A percentile compares a stretch with the other conserved stretches of the same genome.
These are phyloP conservation scores for Euspilapteryx auroguttella DNA, from an alignment of 2,888 invertebrate species.

Conservation along the genomic window DNA sequence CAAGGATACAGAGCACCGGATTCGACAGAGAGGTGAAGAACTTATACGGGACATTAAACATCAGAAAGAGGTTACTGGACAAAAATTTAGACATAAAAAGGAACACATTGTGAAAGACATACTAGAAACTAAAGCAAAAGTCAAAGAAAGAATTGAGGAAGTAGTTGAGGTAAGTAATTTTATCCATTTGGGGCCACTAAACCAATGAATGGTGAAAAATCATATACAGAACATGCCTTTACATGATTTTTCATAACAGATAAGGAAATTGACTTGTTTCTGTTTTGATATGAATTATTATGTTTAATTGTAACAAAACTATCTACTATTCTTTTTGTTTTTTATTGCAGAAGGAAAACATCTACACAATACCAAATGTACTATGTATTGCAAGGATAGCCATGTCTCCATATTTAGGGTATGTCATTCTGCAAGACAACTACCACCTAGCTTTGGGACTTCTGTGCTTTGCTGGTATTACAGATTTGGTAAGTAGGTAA, in stretches of 20 bases:
- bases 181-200: no score
- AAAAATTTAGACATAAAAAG: slow-evolving; percentile 58
- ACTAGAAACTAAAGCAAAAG: slow-evolving; percentile 69
- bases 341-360: slow-evolving; percentile 73
- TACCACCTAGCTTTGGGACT: slow-evolving; percentile 81
- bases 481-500: slow-evolving; percentile 81
- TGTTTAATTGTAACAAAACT: no score
- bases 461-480: slow-evolving; percentile 83
- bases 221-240: no score
- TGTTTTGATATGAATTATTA: no score
- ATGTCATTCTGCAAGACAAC: slow-evolving; percentile 80
- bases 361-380: slow-evolving; percentile 91
- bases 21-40: slow-evolving; percentile 41
- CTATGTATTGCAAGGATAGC: slow-evolving; percentile 84
- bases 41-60: slow-evolving; percentile 44
- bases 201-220: no score
- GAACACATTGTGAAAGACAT: slow-evolving; percentile 70
- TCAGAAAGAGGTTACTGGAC: slow-evolving; percentile 40
- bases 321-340: no score
- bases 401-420: slow-evolving; percentile 86
- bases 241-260: no score
- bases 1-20: slow-evolving; percentile 57
- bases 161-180: slow-evolving; percentile 65
- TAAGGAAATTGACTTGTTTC: no score
- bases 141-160: slow-evolving; percentile 72